Evolutionary conservation across 2,113 vertebrate genomes (phyloP), one percentile per base, ranked within the genome.

Genomic region (Hyla sarda): DNA sequence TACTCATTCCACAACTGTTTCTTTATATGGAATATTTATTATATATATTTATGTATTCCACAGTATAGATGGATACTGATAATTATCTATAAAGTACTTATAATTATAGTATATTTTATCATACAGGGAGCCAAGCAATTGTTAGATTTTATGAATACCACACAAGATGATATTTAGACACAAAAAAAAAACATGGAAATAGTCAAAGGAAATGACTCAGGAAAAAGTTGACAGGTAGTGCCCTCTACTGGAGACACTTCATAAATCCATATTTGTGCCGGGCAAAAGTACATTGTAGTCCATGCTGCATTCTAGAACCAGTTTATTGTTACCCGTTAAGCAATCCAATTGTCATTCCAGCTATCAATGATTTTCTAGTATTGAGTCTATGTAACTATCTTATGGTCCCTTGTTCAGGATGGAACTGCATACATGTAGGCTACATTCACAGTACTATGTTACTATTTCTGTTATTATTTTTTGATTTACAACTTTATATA

Each of bases 141-240:
- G 23, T 76, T 14, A 47, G 73, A 52, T 76, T 13, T 23, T 6
- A 25, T 25, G 1, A 14, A 54, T 71, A 25, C 32, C 69, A 45
- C 48, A 83, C 71, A 58, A 75, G 50, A 83, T 74, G 45, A 83
- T 34, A 83, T 60, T 74, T 83, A 37, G 6, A 45, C 32, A 9
- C 58, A 82, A 19, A 83, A 67, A 19, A 23, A 82, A 28, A n/a
- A 37, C 28, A 83, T 72, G 37, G 58, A 58, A 80, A 80, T 21
- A 77, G 2, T 47, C 23, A 25, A 34, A n/a, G 19, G 16, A 60
- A 80, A 47, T 1, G 8, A 3, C 21, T 25, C 37, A 41, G 23
- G n/a, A n/a, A 81, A 62, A 28, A 25, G n/a, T 81, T 65, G 34
- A 5, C 56, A 21, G 41, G 2, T 47, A 30, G 78, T 13, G 56